phyloP scores from a whole-genome alignment of 2,888 invertebrate genomes.

The Asteroscopus sphinx region DNA sequence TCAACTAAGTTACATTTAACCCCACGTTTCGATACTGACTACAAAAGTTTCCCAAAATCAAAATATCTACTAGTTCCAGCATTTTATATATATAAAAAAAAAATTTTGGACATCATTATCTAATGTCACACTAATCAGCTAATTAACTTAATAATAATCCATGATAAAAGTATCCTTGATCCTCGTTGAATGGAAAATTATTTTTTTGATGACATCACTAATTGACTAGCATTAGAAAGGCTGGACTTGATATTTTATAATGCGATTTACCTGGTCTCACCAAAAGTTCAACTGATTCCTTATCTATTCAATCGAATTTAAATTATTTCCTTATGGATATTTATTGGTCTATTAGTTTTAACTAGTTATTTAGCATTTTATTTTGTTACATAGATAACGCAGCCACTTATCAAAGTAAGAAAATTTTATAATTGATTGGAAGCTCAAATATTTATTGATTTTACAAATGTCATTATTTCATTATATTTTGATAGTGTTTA shows the following conservation, averaged over 20 bases:
- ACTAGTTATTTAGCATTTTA: not conserved
- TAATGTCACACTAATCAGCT: not conserved
- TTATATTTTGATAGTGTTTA: too few relatives aligned
- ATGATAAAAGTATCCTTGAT: constrained; percentile 13
- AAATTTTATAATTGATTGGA: too few relatives aligned
- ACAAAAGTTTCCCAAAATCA: not conserved
- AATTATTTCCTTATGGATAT: not conserved
- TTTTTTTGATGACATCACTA: not conserved
- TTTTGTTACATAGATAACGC: not conserved
- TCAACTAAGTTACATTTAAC: too few relatives aligned
- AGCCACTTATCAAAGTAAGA: not conserved
- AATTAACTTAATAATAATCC: not conserved
- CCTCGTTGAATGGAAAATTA: constrained; percentile 3
- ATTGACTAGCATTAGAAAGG: not conserved
- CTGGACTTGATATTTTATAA: not conserved
- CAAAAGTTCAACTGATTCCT: constrained; percentile 8
- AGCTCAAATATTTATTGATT: too few relatives aligned
- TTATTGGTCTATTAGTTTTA: not conserved
- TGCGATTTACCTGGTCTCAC: constrained; percentile 1
- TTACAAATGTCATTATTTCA: too few relatives aligned
- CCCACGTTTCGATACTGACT: not conserved
- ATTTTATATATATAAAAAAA: not conserved
- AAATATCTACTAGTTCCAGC: not conserved
- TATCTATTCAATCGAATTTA: constrained; percentile 7
- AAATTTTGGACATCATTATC: not conserved